Base-by-base conservation (phyloP, 1,140 invertebrate genomes). In the Drosophila pectinifera region DNA sequence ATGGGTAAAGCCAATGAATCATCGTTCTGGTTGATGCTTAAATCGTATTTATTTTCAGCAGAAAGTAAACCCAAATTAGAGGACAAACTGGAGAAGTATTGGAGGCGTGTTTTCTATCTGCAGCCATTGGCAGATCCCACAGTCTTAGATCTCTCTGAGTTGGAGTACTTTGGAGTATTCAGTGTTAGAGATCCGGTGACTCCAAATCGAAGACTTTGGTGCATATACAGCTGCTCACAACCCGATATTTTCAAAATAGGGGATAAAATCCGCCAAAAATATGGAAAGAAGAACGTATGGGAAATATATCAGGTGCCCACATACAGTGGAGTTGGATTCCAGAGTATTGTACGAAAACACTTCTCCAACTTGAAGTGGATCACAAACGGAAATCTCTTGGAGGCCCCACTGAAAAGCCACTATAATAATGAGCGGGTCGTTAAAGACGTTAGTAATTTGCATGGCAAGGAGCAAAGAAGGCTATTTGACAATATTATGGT, bases 231-330 rank as follows among this genome's bases (percentile, higher is more conserved):
- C 18, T 62, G 78, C 16, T 24, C 41, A 0, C 57, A 57, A 1
- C n/a, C 74, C 0, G 51, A 78, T 13, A 69, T 85, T 22, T 24
- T 46, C 0, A 20, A 70, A 8, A 55, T 54, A 10, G 22, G 72
- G 36, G 31, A 78, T 1, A 73, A 59, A 1, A 42, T 76, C 22
- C 65, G 73, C 5, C 45, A 65, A 13, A 86, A 73, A 54, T 86
- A 78, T 70, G 82, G 82, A 2, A 85, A 80, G 24, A 86, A 79
- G 34, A 76, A 86, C 31, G 49, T 86, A 10, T 59, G 28, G 34
- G 81, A 85, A 69, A 31, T 85, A 48, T 74, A 70, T 48, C 38
- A 49, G 3, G 80, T 68, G 10, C 57, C 68, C 0, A 43, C 62
- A 0, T 85, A 55, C 2, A 78, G 78, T 16, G 81, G 68, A 14